Conservation (phyloP, 2,113 vertebrate genomes). For the Tupaia tana region DNA sequence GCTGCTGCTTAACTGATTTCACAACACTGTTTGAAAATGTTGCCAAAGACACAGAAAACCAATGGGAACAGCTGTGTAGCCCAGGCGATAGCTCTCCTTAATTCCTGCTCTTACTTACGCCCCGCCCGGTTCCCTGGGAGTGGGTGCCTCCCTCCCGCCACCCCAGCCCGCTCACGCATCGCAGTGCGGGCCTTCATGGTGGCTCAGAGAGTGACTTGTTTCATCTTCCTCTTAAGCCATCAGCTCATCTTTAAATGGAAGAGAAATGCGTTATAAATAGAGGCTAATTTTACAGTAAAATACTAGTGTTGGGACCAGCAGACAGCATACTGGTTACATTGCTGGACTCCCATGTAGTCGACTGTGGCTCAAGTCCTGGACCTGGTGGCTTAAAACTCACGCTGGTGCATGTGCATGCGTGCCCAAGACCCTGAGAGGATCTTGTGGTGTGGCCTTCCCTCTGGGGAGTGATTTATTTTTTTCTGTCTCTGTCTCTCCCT, state of each 20-base stretch:
- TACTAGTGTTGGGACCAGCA: too few species aligned
- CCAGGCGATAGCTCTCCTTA: neutral
- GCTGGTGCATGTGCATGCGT: too few species aligned
- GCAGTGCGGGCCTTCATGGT: neutral
- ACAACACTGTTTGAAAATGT: rapidly evolving
- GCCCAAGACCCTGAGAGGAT: too few species aligned
- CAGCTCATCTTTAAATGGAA: neutral
- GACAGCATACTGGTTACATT: too few species aligned
- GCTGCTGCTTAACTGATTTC: neutral
- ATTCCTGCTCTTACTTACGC: neutral
- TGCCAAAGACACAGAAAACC: neutral
- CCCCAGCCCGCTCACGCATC: too few species aligned
- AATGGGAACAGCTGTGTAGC: neutral
- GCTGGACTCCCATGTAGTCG: too few species aligned
- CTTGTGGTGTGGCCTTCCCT: too few species aligned
- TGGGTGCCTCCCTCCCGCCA: too few species aligned
- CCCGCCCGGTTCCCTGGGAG: neutral
- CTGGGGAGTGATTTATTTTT: too few species aligned
- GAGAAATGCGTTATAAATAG: neutral
- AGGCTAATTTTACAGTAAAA: neutral
- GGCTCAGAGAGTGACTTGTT: neutral
- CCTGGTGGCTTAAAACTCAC: too few species aligned
- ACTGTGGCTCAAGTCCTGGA: too few species aligned
- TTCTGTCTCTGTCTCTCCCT: too few species aligned
- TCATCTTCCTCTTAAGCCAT: neutral